These are phyloP conservation scores for Coelopa frigida DNA, from an alignment of 1,140 invertebrate genomes.

Conservation along the genomic window DNA sequence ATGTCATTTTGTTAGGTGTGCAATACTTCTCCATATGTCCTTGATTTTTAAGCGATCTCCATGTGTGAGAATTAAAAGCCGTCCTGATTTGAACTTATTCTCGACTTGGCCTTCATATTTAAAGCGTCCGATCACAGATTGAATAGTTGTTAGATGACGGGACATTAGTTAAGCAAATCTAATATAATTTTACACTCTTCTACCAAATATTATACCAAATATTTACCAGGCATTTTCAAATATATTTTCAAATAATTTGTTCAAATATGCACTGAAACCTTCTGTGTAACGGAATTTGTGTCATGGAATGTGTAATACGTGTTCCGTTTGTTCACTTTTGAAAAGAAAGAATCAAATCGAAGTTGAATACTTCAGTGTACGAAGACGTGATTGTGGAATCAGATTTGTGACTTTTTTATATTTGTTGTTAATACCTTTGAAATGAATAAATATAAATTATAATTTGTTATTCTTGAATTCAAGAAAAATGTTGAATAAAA, in stretches of 20 bases:
- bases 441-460: neutral
- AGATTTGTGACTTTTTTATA: neutral
- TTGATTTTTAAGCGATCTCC: neutral
- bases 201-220: neutral
- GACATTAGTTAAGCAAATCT: neutral
- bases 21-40: neutral
- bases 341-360: neutral
- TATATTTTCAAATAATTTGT: neutral
- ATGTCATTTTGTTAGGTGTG: neutral
- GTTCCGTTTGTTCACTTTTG: neutral
- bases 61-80: neutral
- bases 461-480: neutral
- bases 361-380: neutral
- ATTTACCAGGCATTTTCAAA: neutral
- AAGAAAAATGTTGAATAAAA: neutral
- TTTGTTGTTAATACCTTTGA: neutral
- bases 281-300: neutral
- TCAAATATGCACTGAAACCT: neutral
- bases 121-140: neutral
- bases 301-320: no score
- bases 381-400: neutral
- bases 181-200: neutral
- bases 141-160: neutral
- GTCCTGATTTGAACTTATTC: neutral
- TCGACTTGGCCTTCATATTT: neutral